phyloP scores from a whole-genome alignment of 2,113 vertebrate species.

The Oreotrochilus melanogaster region DNA sequence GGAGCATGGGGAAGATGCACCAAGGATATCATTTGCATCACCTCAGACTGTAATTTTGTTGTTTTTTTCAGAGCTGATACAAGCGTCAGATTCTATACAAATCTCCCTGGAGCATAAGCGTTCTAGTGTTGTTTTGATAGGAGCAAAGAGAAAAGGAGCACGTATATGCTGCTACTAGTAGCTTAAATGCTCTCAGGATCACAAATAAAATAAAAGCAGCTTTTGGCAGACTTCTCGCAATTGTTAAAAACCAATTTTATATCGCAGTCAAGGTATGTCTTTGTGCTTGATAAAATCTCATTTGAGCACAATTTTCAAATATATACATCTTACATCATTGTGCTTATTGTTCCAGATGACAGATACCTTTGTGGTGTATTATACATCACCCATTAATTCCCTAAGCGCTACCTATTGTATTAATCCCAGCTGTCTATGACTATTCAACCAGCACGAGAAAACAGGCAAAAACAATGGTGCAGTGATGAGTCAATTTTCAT shows the following conservation, averaged over 20 bases:
- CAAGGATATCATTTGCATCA: slow-evolving; percentile 96
- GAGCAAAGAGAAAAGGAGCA: slow-evolving; percentile 88
- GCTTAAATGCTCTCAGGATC: slow-evolving; percentile 86
- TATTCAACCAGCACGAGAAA: slow-evolving; percentile 86
- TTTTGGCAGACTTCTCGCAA: slow-evolving; percentile 82
- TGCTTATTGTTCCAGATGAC: slow-evolving; percentile 81
- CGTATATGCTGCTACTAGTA: slow-evolving; percentile 84
- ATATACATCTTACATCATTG: slow-evolving; percentile 81
- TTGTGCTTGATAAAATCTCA: slow-evolving; percentile 77
- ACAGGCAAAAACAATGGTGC: slow-evolving; percentile 87
- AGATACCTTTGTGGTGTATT: slow-evolving; percentile 85
- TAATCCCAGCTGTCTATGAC: slow-evolving; percentile 90
- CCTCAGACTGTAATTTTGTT: slow-evolving; percentile 94
- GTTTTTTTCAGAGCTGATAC: slow-evolving; percentile 87
- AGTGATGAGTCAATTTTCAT: slow-evolving; percentile 94
- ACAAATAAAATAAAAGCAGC: slow-evolving; percentile 89
- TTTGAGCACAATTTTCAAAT: slow-evolving; percentile 83
- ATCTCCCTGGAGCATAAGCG: slow-evolving; percentile 88
- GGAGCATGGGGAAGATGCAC: slow-evolving; percentile 93
- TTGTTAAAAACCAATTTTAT: slow-evolving; percentile 86
- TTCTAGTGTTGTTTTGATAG: slow-evolving; percentile 92
- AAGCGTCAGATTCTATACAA: slow-evolving; percentile 90
- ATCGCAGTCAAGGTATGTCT: slow-evolving; percentile 81
- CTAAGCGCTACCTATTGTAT: slow-evolving; percentile 88
- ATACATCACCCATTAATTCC: slow-evolving; percentile 87